Evolutionary conservation across 2,888 invertebrate genomes (phyloP), one percentile per base, ranked within the genome.

Genomic region (Actias luna): DNA sequence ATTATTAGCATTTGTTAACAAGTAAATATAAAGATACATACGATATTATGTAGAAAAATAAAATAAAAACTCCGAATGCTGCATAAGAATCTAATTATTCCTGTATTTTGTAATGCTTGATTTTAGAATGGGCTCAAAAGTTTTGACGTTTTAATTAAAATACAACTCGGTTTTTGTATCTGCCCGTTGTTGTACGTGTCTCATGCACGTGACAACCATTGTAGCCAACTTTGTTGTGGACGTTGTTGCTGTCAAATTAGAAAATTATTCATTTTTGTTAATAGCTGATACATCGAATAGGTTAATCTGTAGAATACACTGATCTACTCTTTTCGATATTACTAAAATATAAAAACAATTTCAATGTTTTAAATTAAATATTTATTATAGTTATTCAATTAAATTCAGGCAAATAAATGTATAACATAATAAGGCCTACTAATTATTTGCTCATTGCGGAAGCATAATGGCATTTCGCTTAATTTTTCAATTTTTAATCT

Each of bases 131-230:
- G 74, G 78, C 78, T 75, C 76, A 84, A 82, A 88, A 88, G 86
- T 86, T 87, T 81, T 80, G 87, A 84, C 82, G 79, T 84, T 89
- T 89, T 87, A 88, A 89, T 90, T 89, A 85, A 89, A 88, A 86
- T 88, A 86, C 77, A 79, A 81, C 80, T 83, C n/a, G 76, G 81
- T 83, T 85, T 82, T 84, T 83, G 80, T 80, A 80, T 80, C 75
- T 72, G 76, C 76, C 74, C 78, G 75, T 76, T 8, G 33, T 33
- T 75, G 79, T 80, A 82, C 84, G 80, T 83, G 84, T 82, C 75
- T 75, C 77, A 71, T 77, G 82, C 79, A 82, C 82, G 84, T 87
- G 86, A 88, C 83, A 79, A 76, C 70, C 81, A 84, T 85, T 78
- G 61, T 61, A 57, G 35, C 36, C 33, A 36, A 35, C 55, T 52